Percentiles rank a stretch among this genome's conserved stretches.
phyloP scores from a whole-genome alignment of 1,140 invertebrate genomes.

The Neuroterus valhalla region DNA sequence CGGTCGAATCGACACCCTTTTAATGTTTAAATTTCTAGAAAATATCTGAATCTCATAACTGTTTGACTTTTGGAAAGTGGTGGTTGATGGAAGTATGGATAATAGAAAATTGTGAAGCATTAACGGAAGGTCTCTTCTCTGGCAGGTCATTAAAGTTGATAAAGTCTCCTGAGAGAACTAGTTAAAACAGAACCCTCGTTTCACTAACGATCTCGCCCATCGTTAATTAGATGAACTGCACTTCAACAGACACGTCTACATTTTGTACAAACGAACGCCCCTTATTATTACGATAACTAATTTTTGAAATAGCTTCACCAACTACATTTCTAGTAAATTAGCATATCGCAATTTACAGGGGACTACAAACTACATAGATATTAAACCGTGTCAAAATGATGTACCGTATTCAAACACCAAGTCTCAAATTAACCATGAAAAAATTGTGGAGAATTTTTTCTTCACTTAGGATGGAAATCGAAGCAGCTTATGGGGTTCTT shows the following conservation, averaged over 20 bases:
- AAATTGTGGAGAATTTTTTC: too few relatives aligned
- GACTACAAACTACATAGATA: too few relatives aligned
- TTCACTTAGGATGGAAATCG: too few relatives aligned
- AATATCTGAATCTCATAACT: too few relatives aligned
- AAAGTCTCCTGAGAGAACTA: slow-evolving; percentile 20
- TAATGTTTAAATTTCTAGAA: too few relatives aligned
- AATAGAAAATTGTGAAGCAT: slow-evolving; percentile 1
- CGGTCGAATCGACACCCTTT: too few relatives aligned
- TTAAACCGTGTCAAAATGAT: too few relatives aligned
- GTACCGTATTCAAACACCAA: too few relatives aligned
- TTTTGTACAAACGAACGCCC: neutral
- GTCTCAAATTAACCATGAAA: too few relatives aligned
- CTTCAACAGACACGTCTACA: neutral
- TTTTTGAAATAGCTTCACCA: neutral
- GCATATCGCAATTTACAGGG: neutral
- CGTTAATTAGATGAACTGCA: slow-evolving; percentile 7
- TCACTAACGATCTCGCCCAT: slow-evolving; percentile 25
- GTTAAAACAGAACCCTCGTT: slow-evolving; percentile 17
- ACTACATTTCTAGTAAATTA: neutral
- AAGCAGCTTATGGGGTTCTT: neutral
- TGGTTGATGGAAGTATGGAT: neutral
- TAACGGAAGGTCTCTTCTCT: neutral
- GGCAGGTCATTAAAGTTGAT: slow-evolving; percentile 22
- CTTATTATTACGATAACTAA: neutral
- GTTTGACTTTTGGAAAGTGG: neutral